A percentile compares a stretch with the other conserved stretches of the same genome.
phyloP scores from a whole-genome alignment of 2,113 vertebrate genomes.

The Strigops habroptila region DNA sequence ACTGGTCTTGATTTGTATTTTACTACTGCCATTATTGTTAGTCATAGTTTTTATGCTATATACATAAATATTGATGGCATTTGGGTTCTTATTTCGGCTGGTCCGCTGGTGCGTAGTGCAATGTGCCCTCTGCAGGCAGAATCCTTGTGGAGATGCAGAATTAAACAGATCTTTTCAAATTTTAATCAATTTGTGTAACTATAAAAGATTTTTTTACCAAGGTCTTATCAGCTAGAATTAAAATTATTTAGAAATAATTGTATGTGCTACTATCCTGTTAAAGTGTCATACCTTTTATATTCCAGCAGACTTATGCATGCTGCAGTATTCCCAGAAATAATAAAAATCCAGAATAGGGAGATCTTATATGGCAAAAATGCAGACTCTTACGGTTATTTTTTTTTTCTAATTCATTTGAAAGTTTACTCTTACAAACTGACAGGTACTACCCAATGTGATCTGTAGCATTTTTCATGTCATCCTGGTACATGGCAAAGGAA shows the following conservation, averaged over 20 bases:
- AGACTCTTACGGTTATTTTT: background rate
- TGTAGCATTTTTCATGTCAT: background rate
- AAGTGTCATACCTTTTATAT: background rate
- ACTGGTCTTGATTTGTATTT: background rate
- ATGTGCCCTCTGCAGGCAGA: rapidly evolving
- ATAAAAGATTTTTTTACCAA: background rate
- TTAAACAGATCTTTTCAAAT: background rate
- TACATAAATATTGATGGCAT: background rate
- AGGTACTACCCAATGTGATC: background rate
- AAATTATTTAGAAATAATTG: background rate
- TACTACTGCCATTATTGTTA: background rate
- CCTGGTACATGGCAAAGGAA: background rate
- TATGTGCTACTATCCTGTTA: rapidly evolving
- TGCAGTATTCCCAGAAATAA: background rate
- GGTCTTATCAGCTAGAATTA: background rate
- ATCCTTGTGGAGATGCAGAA: background rate
- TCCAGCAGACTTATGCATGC: background rate
- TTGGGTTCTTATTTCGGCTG: background rate
- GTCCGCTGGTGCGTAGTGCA: rapidly evolving
- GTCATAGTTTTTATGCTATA: rapidly evolving
- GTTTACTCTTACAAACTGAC: background rate
- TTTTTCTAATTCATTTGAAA: background rate
- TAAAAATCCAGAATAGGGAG: background rate
- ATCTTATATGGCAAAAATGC: background rate
- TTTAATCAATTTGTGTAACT: background rate